Percentiles rank a stretch among this genome's conserved stretches.
These are phyloP conservation scores for Idaea aversata DNA, from an alignment of 2,888 invertebrate species.

Conservation along the genomic window DNA sequence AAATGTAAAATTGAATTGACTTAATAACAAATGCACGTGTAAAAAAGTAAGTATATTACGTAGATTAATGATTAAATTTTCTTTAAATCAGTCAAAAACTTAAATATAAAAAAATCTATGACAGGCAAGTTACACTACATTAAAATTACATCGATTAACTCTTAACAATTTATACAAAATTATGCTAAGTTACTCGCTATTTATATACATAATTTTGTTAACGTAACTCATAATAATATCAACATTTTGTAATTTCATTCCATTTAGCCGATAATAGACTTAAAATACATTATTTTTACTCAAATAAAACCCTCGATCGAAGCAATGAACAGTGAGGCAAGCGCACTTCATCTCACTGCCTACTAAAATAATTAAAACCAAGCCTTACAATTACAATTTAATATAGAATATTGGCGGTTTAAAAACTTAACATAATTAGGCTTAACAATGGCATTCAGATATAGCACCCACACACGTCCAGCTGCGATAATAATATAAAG, in stretches of 20 bases:
- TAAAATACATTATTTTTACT: conserved; percentile 42
- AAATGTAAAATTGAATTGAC: conserved; percentile 55
- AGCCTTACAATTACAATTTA: conserved; percentile 28
- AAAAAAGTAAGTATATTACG: conserved; percentile 51
- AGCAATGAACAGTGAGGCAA: conserved; percentile 11
- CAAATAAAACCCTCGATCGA: conserved; percentile 37
- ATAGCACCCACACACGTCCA: conserved; percentile 43
- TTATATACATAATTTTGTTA: conserved; percentile 63
- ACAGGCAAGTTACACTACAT: conserved; percentile 68
- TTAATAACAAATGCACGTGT: conserved; percentile 57
- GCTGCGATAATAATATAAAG: conserved; percentile 43
- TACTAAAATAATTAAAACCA: conserved; percentile 7
- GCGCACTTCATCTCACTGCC: conserved; percentile 12
- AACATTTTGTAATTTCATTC: conserved; percentile 44
- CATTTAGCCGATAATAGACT: conserved; percentile 28
- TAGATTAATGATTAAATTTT: conserved; percentile 58
- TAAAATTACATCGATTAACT: conserved; percentile 22
- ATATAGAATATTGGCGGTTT: conserved; percentile 39
- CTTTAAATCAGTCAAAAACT: conserved; percentile 67
- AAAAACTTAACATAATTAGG: conserved; percentile 36
- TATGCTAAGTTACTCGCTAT: conserved; percentile 34
- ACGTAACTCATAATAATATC: conserved; percentile 60
- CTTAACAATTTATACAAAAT: conserved; percentile 45
- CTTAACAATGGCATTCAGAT: conserved; percentile 46
- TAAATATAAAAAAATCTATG: conserved; percentile 53